A percentile compares a stretch with the other conserved stretches of the same genome.
Conservation (phyloP, 2,797 vertebrate genomes). For the Scomberomorus guttatus region DNA sequence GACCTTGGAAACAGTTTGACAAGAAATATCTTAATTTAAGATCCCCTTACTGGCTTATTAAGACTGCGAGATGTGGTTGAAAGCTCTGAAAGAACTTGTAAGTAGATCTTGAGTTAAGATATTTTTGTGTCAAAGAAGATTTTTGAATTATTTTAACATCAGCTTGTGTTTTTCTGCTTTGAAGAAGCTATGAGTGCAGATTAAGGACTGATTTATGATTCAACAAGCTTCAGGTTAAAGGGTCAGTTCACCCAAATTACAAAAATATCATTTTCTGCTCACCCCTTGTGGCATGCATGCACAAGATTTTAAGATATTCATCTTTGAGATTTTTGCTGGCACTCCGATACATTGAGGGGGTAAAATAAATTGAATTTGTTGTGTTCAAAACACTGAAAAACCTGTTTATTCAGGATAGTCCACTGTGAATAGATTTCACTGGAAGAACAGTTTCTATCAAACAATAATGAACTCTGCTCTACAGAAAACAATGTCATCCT, state of each 20-base stretch:
- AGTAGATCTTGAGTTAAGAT: background rate
- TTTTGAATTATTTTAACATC: background rate
- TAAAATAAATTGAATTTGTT: background rate
- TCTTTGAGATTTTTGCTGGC: too few species aligned
- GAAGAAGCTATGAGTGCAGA: background rate
- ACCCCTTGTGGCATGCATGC: background rate
- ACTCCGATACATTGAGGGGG: too few species aligned
- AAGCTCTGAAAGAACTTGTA: background rate
- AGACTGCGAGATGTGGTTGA: background rate
- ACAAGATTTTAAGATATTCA: background rate
- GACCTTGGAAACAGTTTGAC: background rate
- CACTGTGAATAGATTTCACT: background rate
- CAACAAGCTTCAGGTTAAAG: constrained; percentile 2
- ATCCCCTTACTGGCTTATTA: background rate
- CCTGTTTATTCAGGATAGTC: background rate
- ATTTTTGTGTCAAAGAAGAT: too few species aligned
- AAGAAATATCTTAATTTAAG: background rate
- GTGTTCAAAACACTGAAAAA: background rate
- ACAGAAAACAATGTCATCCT: background rate
- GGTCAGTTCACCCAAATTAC: background rate
- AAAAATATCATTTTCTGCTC: background rate
- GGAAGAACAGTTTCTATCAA: background rate
- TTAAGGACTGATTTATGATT: background rate
- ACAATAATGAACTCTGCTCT: background rate
- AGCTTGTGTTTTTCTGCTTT: background rate